Percentiles rank a stretch among this genome's conserved stretches.
phyloP scores from a whole-genome alignment of 2,888 invertebrate species.

The Amaurobius ferox region DNA sequence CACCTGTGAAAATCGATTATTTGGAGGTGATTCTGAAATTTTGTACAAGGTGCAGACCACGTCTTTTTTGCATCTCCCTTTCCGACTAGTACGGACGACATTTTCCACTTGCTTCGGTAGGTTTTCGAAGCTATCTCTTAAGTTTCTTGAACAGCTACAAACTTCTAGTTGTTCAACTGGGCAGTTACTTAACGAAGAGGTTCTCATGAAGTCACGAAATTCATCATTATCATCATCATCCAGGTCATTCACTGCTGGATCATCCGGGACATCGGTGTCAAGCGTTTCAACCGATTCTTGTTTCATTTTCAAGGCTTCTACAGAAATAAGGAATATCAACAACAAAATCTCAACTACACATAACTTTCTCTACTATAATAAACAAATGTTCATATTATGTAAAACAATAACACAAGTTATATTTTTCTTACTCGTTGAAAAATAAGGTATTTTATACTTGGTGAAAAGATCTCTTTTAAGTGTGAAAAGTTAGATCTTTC shows the following conservation, averaged over 20 bases:
- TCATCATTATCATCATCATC: not conserved
- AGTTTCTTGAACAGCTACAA: slow-evolving; percentile 10
- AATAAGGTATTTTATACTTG: too few species aligned
- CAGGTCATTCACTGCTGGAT: not conserved
- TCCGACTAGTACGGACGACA: not conserved
- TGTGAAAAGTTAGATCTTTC: too few species aligned
- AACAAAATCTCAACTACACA: too few species aligned
- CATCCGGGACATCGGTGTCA: not conserved
- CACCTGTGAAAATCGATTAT: too few species aligned
- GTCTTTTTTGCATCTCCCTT: not conserved
- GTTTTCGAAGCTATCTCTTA: not conserved
- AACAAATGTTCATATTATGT: too few species aligned
- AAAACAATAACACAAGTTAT: too few species aligned
- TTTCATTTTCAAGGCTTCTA: not conserved
- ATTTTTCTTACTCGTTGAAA: too few species aligned
- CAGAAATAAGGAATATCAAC: not conserved
- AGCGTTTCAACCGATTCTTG: not conserved
- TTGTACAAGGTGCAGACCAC: slow-evolving; percentile 31
- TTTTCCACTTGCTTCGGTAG: not conserved
- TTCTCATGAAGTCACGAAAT: not conserved
- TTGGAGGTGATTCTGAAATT: slow-evolving; percentile 1
- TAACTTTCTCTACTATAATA: too few species aligned
- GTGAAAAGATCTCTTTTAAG: too few species aligned
- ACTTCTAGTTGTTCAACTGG: slow-evolving; percentile 25
- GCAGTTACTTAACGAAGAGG: slow-evolving; percentile 27